phyloP scores from a whole-genome alignment of 2,113 vertebrate genomes.

The Dipodomys merriami region DNA sequence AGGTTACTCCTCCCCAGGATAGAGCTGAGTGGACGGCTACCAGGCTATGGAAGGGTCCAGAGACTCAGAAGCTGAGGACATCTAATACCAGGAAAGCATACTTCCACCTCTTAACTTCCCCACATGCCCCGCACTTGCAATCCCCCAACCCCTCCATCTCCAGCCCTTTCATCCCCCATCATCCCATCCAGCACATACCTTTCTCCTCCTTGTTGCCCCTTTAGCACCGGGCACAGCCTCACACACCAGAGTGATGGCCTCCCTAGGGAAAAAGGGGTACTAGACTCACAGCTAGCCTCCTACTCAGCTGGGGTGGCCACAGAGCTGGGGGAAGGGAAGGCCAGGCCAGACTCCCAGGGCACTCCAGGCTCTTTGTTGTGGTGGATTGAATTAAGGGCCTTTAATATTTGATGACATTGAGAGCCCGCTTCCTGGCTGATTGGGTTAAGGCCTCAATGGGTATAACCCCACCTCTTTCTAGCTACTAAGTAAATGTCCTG shows the following conservation, averaged over 20 bases:
- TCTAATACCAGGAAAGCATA: not conserved
- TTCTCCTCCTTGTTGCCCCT: constrained; percentile 94
- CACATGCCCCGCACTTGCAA: not conserved
- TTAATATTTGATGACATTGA: constrained; percentile 75
- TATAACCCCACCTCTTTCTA: constrained; percentile 61
- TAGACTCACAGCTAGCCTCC: constrained; percentile 52
- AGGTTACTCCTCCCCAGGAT: constrained; percentile 98
- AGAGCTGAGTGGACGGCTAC: constrained; percentile 92
- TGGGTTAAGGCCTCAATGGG: constrained; percentile 73
- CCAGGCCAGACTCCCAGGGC: constrained; percentile 70
- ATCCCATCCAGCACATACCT: constrained; percentile 86
- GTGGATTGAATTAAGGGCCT: constrained; percentile 81
- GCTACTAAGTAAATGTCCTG: constrained; percentile 59
- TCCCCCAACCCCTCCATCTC: not conserved
- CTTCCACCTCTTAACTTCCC: not conserved
- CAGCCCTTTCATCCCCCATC: not conserved
- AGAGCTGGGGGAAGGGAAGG: constrained; percentile 68
- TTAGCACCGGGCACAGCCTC: constrained; percentile 97
- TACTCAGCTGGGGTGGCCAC: not conserved
- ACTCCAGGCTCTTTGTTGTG: constrained; percentile 80
- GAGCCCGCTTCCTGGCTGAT: constrained; percentile 79
- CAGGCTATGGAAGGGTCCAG: constrained; percentile 87
- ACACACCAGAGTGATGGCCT: constrained; percentile 97
- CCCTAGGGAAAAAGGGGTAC: constrained; percentile 86
- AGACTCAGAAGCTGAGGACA: not conserved